Evolutionary conservation across 1,140 invertebrate genomes (phyloP), one percentile per base, ranked within the genome.

Genomic region (Mesaphorura yosii): DNA sequence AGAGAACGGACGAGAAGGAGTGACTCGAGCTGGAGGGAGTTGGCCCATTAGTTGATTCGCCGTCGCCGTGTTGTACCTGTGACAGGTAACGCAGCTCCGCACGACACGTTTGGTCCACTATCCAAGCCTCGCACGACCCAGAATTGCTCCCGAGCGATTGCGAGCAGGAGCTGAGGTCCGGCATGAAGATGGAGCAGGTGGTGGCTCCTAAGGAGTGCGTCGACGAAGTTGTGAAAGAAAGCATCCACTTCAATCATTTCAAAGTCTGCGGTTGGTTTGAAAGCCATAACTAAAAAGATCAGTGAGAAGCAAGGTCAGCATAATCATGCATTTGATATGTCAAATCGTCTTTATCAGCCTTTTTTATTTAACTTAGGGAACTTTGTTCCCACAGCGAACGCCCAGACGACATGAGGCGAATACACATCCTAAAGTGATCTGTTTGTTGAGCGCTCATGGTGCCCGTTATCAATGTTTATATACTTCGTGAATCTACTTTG

Each of bases 1-100:
- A 29, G 55, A 49, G 53, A 74, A 74, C 3, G 67, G 65, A 42
- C 60, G 42, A 10, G 29, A n/a, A 23, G 57, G 52, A 39, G 39
- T 59, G 1, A 70, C 55, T 42, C 68, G 45, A 14, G 46, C 23
- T 7, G 39, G 29, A 7, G 68, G 69, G 6, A 71, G 52, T 26
- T 68, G 29, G 3, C 52, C 68, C 67, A 70, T 70, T 10, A 65
- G 49, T n/a, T 58, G 53, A 2, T 65, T 56, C 10, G 52, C n/a
- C 7, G 54, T 20, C 39, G 57, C 53, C 26, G 66, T 62, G 31
- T 60, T 62, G 5, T 53, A 54, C 20, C 62, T 29, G 40, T 48
- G 62, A 55, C 46, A 48, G 5, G 12, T 31, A 5, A 48, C 28
- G 27, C 28, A 48, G 10, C 20, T 6, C 5, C 23, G 44, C 14